Evolutionary conservation across 2,888 invertebrate genomes (phyloP), one percentile per base, ranked within the genome.

Genomic region (Notocelia uddmanniana): DNA sequence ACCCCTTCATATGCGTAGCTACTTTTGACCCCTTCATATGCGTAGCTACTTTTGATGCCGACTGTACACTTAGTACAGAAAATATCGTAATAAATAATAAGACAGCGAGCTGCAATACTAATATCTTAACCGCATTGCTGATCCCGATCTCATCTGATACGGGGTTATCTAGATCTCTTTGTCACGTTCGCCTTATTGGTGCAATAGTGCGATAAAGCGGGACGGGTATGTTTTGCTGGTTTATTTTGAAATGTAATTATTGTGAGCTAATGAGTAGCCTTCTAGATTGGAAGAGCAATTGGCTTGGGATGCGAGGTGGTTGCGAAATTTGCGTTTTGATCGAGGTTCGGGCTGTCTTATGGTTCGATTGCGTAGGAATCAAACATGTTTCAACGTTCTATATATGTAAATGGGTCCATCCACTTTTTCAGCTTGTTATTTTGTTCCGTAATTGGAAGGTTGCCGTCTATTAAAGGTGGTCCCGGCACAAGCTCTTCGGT

Each of bases 71-170:
- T n/a, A 77, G 41, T 41, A 45, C 75, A 81, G 76, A 76, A 79
- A 82, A 82, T 84, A 85, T 81, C 78, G 85, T 85, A 86, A 87
- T 85, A 89, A 87, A 89, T 89, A 90, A 90, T 85, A 81, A 85
- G 83, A 83, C 83, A 83, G n/a, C 45, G n/a, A n/a, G 83, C 86
- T 86, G 86, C 86, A 85, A 85, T 87, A 83, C 84, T 85, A 84
- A 88, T 89, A 87, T 85, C 87, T 86, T 78, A 85, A 82, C 84
- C 78, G 84, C 81, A 82, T 82, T 69, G 83, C 83, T 85, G 88
- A 90, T 91, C 85, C 83, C 80, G 86, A 91, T 91, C 86, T 84
- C 84, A 87, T 88, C 89, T 85, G 85, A 88, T 86, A 70, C 68
- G 63, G 58, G 62, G 74, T 83, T 89, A 90, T 89, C 89, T 86